Evolutionary conservation across 2,797 vertebrate genomes (phyloP).

Genomic region (Acrossocheilus wenchowensis): DNA sequence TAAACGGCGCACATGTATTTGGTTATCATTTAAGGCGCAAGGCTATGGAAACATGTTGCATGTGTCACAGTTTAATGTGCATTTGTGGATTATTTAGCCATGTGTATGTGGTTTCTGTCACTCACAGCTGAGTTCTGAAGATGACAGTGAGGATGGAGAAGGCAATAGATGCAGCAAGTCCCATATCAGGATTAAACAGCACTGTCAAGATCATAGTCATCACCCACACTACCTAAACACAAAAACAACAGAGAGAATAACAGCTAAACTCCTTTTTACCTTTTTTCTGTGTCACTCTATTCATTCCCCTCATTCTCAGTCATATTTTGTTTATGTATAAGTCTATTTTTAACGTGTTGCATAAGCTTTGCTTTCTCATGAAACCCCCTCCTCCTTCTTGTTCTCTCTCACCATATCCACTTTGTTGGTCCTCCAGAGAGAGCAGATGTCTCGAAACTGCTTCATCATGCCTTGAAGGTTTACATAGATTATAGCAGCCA

Average conservation of each 20-base stretch:
- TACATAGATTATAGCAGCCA: constrained; percentile 87
- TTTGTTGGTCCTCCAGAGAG: constrained; percentile 86
- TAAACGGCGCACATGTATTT: not conserved
- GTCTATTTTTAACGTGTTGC: constrained; percentile 22
- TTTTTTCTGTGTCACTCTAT: not conserved
- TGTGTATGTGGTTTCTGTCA: not conserved
- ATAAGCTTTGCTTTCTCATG: not conserved
- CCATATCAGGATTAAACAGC: constrained; percentile 88
- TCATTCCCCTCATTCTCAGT: not conserved
- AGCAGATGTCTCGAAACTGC: constrained; percentile 85
- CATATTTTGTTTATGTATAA: constrained; percentile 11
- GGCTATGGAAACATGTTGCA: not conserved
- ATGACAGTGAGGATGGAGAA: constrained; percentile 92
- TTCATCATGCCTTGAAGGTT: constrained; percentile 95
- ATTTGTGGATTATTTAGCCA: not conserved
- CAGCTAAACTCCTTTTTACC: not conserved
- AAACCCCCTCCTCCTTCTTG: not conserved
- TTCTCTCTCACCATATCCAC: constrained; percentile 86
- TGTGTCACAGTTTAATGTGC: no score
- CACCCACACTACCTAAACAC: constrained; percentile 88
- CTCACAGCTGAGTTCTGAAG: constrained; percentile 93
- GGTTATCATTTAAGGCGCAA: not conserved
- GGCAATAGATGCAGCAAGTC: constrained; percentile 86
- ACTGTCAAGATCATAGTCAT: constrained; percentile 87
- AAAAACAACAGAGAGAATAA: constrained; percentile 2